Percentiles rank a stretch among this genome's conserved stretches.
Conservation (phyloP, 2,797 vertebrate species). For the Notolabrus celidotus region DNA sequence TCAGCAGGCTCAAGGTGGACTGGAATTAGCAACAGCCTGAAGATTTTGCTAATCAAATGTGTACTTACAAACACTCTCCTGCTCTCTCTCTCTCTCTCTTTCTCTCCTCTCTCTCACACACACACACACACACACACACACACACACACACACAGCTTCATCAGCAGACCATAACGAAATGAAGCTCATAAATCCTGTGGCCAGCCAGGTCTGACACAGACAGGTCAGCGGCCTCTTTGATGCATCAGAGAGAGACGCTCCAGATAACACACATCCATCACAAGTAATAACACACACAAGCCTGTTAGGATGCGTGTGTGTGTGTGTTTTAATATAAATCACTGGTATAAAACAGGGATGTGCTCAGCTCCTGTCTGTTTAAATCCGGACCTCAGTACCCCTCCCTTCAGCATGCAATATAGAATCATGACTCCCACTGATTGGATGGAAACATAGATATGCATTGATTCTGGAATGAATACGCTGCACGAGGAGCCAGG, state of each 20-base stretch:
- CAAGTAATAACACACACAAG: constrained; percentile 73
- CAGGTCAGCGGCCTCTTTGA: constrained; percentile 76
- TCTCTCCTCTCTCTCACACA: no score
- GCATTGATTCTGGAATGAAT: constrained; percentile 80
- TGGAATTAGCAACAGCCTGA: constrained; percentile 32
- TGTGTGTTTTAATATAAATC: constrained; percentile 13
- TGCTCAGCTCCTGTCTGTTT: constrained; percentile 40
- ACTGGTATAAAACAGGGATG: constrained; percentile 51
- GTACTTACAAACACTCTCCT: constrained; percentile 47
- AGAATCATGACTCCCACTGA: constrained; percentile 44
- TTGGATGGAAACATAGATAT: constrained; percentile 76
- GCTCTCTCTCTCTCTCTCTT: background rate
- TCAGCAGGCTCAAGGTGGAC: constrained; percentile 34
- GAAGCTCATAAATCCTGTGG: constrained; percentile 82
- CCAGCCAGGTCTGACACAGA: constrained; percentile 80
- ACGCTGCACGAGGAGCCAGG: constrained; percentile 40
- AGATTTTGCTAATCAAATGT: constrained; percentile 64
- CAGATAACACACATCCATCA: constrained; percentile 82
- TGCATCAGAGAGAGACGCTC: constrained; percentile 70
- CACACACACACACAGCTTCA: constrained; percentile 41
- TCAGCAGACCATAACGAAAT: constrained; percentile 74
- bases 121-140: constrained; percentile 19
- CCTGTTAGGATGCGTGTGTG: constrained; percentile 49
- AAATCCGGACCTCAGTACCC: constrained; percentile 39
- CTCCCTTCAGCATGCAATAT: constrained; percentile 57